Evolutionary conservation across 2,888 invertebrate species (phyloP), one percentile per base, ranked within the genome.

Genomic region (Spialia ferax): DNA sequence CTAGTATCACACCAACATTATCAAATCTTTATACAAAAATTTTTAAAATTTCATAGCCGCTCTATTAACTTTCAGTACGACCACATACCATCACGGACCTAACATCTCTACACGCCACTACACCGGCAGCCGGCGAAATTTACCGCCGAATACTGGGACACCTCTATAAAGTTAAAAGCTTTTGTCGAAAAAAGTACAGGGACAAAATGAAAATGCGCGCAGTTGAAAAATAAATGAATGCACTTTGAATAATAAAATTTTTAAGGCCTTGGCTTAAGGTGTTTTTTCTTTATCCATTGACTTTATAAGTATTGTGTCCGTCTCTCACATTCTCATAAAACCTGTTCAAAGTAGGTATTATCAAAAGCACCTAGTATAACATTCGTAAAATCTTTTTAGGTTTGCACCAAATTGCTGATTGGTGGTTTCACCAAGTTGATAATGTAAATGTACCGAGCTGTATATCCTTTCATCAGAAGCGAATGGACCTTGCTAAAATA

Each of bases 151-250:
- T 84, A 45, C 45, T 15, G 80, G 82, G 83, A 82, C 82, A 84
- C 81, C 82, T 83, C 80, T 80, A 87, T 87, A 87, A 91, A 91
- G 88, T 89, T 91, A 91, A 92, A 91, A 91, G 91, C 90, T 89
- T 90, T 90, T 82, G 84, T 82, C 78, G 78, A 88, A 64, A 92
- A 91, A 89, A 88, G 81, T 78, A 77, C 74, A 73, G 72, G 76
- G 79, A 83, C 82, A 20, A 48, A 48, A 48, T 48, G 48, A 86
- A 86, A 85, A 80, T 81, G 82, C 76, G 80, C 81, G 84, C 84
- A 75, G 80, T 81, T 83, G 8, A 48, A 20, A 48, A 48, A 48
- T 48, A 48, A 48, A 48, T 20, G 48, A 48, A 48, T 48, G 48
- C 48, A 48, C 48, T 20, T 20, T 48, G 48, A 48, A 20, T 20